phyloP scores from a whole-genome alignment of 2,888 invertebrate species.

The Cephonodes hylas region DNA sequence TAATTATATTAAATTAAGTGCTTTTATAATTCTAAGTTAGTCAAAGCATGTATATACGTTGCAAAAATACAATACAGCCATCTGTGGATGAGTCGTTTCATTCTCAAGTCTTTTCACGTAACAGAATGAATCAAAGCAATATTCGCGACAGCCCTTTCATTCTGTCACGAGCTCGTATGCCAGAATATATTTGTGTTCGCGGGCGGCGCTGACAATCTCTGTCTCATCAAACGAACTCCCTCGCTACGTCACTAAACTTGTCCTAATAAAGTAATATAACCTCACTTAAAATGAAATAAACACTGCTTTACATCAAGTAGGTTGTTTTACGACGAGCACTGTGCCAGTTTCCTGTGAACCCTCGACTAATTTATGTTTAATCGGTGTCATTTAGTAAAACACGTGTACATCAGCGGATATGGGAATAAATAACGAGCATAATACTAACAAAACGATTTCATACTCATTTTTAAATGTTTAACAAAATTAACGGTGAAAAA shows the following conservation, averaged over 20 bases:
- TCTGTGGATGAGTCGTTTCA: not conserved
- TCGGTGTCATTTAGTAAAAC: conserved; percentile 28
- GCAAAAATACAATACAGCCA: not conserved
- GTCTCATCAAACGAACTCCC: conserved; percentile 35
- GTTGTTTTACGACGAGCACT: conserved; percentile 34
- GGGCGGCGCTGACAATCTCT: conserved; percentile 34
- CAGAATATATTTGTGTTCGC: conserved; percentile 37
- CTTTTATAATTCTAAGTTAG: too few relatives aligned
- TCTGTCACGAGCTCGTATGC: conserved; percentile 29
- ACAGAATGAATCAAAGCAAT: not conserved
- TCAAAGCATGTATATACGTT: too few relatives aligned
- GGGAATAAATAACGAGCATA: not conserved
- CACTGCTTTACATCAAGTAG: conserved; percentile 27
- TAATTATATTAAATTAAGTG: too few relatives aligned
- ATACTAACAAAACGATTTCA: not conserved
- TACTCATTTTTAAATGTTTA: not conserved
- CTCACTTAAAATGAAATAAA: conserved; percentile 37
- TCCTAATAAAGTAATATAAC: conserved; percentile 32
- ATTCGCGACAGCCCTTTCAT: conserved; percentile 29
- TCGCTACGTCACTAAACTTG: conserved; percentile 24
- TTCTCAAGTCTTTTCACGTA: not conserved
- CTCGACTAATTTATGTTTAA: conserved; percentile 42
- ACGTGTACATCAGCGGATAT: conserved; percentile 20
- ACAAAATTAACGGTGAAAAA: not conserved
- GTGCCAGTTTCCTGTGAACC: conserved; percentile 34